Evolutionary conservation across 2,888 invertebrate species (phyloP).

Genomic region (Drosophila merina): DNA sequence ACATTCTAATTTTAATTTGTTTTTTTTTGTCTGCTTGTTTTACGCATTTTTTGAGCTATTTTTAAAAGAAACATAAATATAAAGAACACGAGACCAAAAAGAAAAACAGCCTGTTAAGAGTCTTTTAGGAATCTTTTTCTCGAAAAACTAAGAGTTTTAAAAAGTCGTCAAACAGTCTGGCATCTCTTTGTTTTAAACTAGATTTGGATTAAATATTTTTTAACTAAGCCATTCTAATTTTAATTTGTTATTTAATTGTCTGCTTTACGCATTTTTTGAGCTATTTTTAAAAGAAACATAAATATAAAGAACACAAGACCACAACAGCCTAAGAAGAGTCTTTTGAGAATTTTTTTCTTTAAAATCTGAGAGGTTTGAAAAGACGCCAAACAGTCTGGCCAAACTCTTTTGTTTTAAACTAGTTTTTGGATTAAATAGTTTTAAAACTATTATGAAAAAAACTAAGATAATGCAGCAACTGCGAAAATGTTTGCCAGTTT

Average conservation of each 20-base stretch:
- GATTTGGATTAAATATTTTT: conserved; percentile 3
- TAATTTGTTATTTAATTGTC: no score
- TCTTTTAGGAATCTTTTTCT: not conserved
- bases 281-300: no score
- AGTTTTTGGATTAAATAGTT: conserved; percentile 2
- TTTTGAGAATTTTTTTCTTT: not conserved
- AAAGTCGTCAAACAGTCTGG: no score
- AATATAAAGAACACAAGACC: no score
- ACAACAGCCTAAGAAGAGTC: no score
- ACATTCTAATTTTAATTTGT: conserved; percentile 37
- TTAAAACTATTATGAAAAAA: not conserved
- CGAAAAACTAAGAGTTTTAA: not conserved
- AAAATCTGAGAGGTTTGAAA: not conserved
- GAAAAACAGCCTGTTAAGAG: conserved; percentile 8
- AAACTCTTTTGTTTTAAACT: no score
- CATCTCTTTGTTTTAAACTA: not conserved
- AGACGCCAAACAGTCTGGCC: no score
- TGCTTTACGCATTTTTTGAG: no score
- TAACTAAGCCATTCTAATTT: no score
- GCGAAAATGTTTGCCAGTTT: not conserved
- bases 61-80: conserved; percentile 43
- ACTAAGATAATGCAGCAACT: no score
- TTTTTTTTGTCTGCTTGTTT: conserved; percentile 22
- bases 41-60: conserved; percentile 47
- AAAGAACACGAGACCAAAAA: conserved; percentile 6